A percentile compares a stretch with the other conserved stretches of the same genome.
Conservation (phyloP, 2,888 invertebrate species). For the Sarcophaga carnaria region DNA sequence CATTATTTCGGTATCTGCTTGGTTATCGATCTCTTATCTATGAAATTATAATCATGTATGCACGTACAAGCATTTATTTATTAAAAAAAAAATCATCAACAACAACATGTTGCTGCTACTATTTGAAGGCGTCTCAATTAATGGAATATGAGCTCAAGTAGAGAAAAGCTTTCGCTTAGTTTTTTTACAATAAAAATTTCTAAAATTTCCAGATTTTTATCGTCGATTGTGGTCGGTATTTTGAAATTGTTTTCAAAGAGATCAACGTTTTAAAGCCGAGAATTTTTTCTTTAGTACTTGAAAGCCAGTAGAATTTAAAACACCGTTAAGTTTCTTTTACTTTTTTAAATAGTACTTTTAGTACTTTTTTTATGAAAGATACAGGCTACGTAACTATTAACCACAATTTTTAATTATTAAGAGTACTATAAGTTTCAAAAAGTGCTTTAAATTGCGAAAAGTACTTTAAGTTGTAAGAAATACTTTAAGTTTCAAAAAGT, state of each 20-base stretch:
- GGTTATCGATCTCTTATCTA: not conserved
- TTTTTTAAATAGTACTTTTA: too few relatives aligned
- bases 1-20: not conserved
- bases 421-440: too few relatives aligned
- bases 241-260: not conserved
- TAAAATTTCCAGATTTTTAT: not conserved
- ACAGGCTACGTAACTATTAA: too few relatives aligned
- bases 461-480: too few relatives aligned
- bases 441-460: too few relatives aligned
- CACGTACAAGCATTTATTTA: not conserved
- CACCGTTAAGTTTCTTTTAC: too few relatives aligned
- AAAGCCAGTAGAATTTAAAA: too few relatives aligned
- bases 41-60: not conserved
- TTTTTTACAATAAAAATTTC: not conserved
- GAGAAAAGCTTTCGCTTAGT: not conserved
- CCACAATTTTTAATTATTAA: too few relatives aligned
- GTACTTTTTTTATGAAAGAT: too few relatives aligned
- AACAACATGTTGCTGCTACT: not conserved
- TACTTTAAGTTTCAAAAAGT: too few relatives aligned
- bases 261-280: not conserved
- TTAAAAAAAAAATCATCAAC: not conserved
- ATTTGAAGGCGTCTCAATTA: not conserved
- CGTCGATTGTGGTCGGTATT: not conserved
- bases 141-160: not conserved
- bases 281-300: not conserved